A percentile compares a stretch with the other conserved stretches of the same genome.
phyloP scores from a whole-genome alignment of 2,888 invertebrate species.

The Brenthis hecate region DNA sequence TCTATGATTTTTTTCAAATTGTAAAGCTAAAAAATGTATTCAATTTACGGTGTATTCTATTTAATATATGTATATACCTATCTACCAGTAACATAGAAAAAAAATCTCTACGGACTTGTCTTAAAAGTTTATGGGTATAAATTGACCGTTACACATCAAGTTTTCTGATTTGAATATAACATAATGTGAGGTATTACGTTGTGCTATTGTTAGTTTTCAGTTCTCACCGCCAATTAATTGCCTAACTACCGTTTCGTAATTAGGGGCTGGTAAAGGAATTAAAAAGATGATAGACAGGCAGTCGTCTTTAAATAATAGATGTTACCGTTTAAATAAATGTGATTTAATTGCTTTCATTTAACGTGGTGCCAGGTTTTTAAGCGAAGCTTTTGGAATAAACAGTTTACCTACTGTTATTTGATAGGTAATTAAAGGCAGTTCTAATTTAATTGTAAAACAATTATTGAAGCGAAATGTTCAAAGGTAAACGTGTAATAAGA shows the following conservation, averaged over 20 bases:
- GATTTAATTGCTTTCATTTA: constrained; percentile 32
- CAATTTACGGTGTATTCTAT: too few species aligned
- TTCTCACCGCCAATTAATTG: constrained; percentile 77
- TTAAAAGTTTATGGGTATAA: constrained; percentile 28
- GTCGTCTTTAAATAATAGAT: constrained; percentile 63
- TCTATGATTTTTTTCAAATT: too few species aligned
- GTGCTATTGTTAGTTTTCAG: constrained; percentile 71
- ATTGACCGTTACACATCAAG: constrained; percentile 44
- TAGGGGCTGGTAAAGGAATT: constrained; percentile 69
- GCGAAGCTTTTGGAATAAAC: background rate
- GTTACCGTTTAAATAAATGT: constrained; percentile 53
- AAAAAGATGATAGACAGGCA: constrained; percentile 66
- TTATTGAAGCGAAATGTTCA: too few species aligned
- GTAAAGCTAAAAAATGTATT: too few species aligned
- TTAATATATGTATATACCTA: background rate
- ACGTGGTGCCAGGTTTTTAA: background rate
- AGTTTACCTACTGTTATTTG: background rate
- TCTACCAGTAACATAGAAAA: too few species aligned
- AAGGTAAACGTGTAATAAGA: too few species aligned
- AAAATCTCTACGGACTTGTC: background rate
- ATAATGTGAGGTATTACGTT: constrained; percentile 49
- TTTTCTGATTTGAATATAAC: constrained; percentile 57
- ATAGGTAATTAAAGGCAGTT: background rate
- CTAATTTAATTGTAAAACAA: too few species aligned
- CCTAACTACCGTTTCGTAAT: constrained; percentile 70